These are phyloP conservation scores for Prunella himalayana DNA, from an alignment of 2,113 vertebrate species.

Conservation along the genomic window DNA sequence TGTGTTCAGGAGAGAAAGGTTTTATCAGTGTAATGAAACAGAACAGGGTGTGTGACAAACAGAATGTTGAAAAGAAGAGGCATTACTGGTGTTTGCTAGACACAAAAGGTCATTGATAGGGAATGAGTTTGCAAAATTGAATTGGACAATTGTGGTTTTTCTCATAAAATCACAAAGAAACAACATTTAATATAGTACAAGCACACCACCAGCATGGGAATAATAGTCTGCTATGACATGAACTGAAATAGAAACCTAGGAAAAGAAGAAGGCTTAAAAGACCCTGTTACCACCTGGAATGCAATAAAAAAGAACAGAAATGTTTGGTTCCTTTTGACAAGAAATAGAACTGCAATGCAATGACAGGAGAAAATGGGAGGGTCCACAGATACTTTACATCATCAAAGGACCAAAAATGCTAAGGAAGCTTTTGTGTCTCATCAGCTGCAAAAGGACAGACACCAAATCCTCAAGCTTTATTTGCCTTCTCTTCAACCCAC, in stretches of 20 bases:
- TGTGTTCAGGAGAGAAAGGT: neutral
- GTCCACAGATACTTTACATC: neutral
- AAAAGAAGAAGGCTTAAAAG: constrained; percentile 14
- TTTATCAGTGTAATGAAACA: neutral
- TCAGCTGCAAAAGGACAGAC: constrained; percentile 4
- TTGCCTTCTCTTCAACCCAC: constrained; percentile 28
- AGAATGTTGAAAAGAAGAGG: neutral
- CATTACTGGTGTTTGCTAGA: neutral
- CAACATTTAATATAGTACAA: neutral
- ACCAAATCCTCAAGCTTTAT: constrained; percentile 35
- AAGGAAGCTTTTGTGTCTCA: neutral
- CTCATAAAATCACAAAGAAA: constrained; percentile 32
- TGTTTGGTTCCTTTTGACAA: neutral
- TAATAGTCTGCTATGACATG: neutral
- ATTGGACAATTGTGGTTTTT: neutral
- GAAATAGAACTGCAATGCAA: constrained; percentile 5
- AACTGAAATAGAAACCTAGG: constrained; percentile 18
- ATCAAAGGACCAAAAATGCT: neutral
- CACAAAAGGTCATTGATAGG: neutral
- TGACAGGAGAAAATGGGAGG: neutral
- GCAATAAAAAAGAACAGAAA: neutral
- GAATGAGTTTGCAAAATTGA: neutral
- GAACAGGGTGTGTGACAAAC: neutral
- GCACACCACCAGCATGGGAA: neutral
- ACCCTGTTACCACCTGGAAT: neutral